A percentile compares a stretch with the other conserved stretches of the same genome.
Conservation (phyloP, 2,888 invertebrate species). For the Eupithecia abbreviata region DNA sequence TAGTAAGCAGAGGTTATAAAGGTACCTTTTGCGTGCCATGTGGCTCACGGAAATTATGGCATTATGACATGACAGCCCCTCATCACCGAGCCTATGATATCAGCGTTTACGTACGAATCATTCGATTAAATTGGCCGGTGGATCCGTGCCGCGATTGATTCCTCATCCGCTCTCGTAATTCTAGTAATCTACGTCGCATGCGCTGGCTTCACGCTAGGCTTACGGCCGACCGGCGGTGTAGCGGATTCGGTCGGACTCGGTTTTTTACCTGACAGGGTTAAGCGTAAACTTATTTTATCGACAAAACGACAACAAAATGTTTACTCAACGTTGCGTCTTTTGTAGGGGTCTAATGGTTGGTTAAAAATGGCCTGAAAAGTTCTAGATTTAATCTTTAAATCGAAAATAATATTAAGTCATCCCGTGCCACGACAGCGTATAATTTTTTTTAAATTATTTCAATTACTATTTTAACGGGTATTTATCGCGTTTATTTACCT, state of each 20-base stretch:
- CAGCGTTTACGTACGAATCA: slow-evolving; percentile 11
- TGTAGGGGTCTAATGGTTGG: neutral
- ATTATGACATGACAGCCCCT: neutral
- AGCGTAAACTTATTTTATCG: neutral
- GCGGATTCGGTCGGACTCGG: slow-evolving; percentile 24
- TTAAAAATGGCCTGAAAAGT: neutral
- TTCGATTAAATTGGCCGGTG: slow-evolving; percentile 22
- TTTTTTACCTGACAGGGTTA: neutral
- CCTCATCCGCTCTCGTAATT: slow-evolving; percentile 36
- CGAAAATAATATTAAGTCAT: no score
- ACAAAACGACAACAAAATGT: neutral
- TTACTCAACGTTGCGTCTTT: neutral
- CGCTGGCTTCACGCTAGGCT: slow-evolving; percentile 27
- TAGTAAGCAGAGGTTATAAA: neutral
- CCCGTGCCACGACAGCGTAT: no score
- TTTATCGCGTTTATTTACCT: no score
- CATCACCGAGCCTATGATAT: slow-evolving; percentile 7
- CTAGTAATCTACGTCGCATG: slow-evolving; percentile 36
- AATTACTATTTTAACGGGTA: no score
- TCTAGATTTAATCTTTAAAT: neutral
- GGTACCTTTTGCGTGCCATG: neutral
- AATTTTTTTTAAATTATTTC: no score
- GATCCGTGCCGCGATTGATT: slow-evolving; percentile 30
- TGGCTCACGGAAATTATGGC: neutral
- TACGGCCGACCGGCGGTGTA: slow-evolving; percentile 20